Base-by-base conservation (phyloP, 2,113 vertebrate species). In the Hippocampus zosterae region DNA sequence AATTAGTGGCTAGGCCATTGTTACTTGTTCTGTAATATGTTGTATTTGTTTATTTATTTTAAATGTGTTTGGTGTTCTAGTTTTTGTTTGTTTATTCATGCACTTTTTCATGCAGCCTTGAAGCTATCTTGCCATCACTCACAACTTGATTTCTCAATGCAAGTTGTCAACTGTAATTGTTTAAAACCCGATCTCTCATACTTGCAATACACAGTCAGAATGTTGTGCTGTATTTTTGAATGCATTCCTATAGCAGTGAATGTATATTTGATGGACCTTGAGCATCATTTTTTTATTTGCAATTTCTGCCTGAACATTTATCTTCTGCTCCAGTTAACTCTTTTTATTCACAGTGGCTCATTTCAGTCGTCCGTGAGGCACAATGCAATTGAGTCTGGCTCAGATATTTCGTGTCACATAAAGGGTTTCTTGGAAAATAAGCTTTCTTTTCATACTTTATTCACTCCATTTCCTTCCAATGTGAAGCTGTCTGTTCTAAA, bases 321-420 rank as follows among this genome's bases (percentile, higher is more conserved):
- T 78, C 81, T 90, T 85, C 85, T 87, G 88, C 88, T 87, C 84
- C 85, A 87, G 81, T 87, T 87, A 85, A 82, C 84, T 74, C 23
- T 81, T 81, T 89, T 86, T 77, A 84, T 83, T 83, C 83, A 64
- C 72, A 84, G 74, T 78, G 82, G 84, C 67, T 88, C 79, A 84
- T 87, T 88, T 85, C 76, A 87, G 87, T 84, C 77, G 82, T 81
- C 83, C 69, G 67, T 37, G 25, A 87, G 81, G 76, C 79, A 84
- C 70, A 89, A 85, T 84, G 73, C 77, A 82, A 83, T 85, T 59
- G 60, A 41, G 76, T 63, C 75, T 11, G 70, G 73, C 80, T 79
- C 69, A 76, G 76, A 89, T 81, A 77, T 84, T 25, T 84, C 81
- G 84, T 77, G 84, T 85, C 81, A 78, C 76, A 74, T 78, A 80